Percentiles rank a stretch among this genome's conserved stretches.
phyloP scores from a whole-genome alignment of 2,797 vertebrate species.

The Scyliorhinus canicula region DNA sequence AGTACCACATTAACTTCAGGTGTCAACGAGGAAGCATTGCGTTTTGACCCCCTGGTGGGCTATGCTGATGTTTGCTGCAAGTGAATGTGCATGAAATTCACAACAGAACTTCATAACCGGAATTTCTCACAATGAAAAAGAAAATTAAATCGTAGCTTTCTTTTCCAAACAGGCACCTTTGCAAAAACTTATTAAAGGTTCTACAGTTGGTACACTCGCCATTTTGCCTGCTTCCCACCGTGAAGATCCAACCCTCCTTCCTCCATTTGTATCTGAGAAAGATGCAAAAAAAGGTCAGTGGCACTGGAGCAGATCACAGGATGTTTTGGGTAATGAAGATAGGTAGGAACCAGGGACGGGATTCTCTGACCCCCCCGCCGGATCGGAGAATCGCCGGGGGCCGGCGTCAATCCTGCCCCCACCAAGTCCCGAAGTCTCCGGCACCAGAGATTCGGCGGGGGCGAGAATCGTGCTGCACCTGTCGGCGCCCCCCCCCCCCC shows the following conservation, averaged over 20 bases:
- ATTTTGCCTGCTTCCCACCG: constrained; percentile 49
- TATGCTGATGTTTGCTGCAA: neutral
- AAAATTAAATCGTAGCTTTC: neutral
- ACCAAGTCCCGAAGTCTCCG: no score
- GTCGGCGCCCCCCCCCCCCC: no score
- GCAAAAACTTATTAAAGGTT: constrained; percentile 53
- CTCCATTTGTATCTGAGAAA: constrained; percentile 48
- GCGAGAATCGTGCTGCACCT: no score
- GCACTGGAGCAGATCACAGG: neutral
- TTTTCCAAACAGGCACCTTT: constrained; percentile 53
- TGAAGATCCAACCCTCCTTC: constrained; percentile 43
- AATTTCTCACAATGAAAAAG: neutral
- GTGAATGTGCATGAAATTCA: neutral
- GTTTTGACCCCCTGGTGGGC: neutral
- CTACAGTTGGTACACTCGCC: constrained; percentile 45
- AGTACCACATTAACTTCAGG: neutral
- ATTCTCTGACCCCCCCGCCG: no score
- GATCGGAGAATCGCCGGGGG: no score
- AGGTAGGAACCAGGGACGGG: neutral
- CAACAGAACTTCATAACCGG: neutral
- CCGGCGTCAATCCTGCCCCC: no score
- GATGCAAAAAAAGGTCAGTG: constrained; percentile 61
- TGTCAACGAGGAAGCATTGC: neutral
- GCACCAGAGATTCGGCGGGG: no score
- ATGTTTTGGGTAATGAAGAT: neutral